Conservation (phyloP, 2,113 vertebrate genomes). For the Ochotona princeps region DNA sequence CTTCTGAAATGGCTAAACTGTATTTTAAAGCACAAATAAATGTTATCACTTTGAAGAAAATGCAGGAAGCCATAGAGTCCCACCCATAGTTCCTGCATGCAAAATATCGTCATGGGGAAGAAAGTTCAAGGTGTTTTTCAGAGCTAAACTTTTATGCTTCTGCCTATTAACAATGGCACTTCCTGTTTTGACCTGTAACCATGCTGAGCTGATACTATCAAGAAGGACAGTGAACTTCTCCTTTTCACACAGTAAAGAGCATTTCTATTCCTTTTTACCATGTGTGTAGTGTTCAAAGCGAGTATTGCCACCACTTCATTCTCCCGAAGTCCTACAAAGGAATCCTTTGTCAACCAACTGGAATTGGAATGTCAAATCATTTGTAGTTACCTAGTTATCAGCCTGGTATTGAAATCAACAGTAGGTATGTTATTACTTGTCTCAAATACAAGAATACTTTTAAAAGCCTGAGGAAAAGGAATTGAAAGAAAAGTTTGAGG, state of each 20-base stretch:
- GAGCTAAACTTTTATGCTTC: slow-evolving; percentile 69
- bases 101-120: slow-evolving; percentile 64
- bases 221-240: slow-evolving; percentile 47
- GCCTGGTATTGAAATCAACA: background rate
- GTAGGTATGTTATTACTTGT: background rate
- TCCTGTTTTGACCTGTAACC: slow-evolving; percentile 76
- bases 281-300: slow-evolving; percentile 1
- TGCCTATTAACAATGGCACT: slow-evolving; percentile 68
- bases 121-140: slow-evolving; percentile 60
- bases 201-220: background rate
- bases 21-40: slow-evolving; percentile 72
- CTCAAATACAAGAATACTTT: background rate
- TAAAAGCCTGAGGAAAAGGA: no score
- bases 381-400: background rate
- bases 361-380: background rate
- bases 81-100: slow-evolving; percentile 67
- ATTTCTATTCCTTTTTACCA: background rate
- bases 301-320: background rate
- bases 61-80: slow-evolving; percentile 70
- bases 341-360: background rate
- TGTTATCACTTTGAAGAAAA: slow-evolving; percentile 65
- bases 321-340: background rate
- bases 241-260: slow-evolving; percentile 11
- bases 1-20: slow-evolving; percentile 44
- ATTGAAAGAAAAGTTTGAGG: no score